These are phyloP conservation scores for Drosophila phalerata DNA, from an alignment of 2,888 invertebrate species.

Conservation along the genomic window DNA sequence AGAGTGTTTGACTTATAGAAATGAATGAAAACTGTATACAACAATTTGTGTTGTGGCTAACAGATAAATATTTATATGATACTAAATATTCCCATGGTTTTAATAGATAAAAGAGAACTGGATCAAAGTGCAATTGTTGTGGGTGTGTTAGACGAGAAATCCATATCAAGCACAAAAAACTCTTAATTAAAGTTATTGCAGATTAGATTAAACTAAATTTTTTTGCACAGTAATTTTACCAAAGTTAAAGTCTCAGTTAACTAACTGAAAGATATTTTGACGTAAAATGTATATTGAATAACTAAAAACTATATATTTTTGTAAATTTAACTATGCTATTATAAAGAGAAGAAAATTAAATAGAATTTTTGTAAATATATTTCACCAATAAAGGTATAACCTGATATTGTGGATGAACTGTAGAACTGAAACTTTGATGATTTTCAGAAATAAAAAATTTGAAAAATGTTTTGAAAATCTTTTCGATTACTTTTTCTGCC, in stretches of 20 bases:
- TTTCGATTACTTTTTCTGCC: too few species aligned
- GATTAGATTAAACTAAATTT: constrained; percentile 16
- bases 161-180: not conserved
- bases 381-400: not conserved
- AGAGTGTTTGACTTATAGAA: constrained; percentile 47
- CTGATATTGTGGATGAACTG: not conserved
- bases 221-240: not conserved
- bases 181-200: constrained; percentile 11
- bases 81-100: constrained; percentile 7
- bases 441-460: not conserved
- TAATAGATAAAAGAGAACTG: constrained; percentile 15
- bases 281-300: too few species aligned
- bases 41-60: not conserved
- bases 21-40: constrained; percentile 5
- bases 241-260: not conserved
- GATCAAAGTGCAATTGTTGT: constrained; percentile 27
- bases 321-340: too few species aligned
- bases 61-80: constrained; percentile 34
- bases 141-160: constrained; percentile 23
- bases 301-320: too few species aligned
- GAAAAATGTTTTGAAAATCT: too few species aligned
- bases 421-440: not conserved
- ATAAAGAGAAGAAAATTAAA: too few species aligned
- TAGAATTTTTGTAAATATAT: too few species aligned
- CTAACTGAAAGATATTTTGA: too few species aligned